Percentiles rank a stretch among this genome's conserved stretches.
Evolutionary conservation across 2,888 invertebrate genomes (phyloP).

Genomic region (Cryptocheilus praepositus): DNA sequence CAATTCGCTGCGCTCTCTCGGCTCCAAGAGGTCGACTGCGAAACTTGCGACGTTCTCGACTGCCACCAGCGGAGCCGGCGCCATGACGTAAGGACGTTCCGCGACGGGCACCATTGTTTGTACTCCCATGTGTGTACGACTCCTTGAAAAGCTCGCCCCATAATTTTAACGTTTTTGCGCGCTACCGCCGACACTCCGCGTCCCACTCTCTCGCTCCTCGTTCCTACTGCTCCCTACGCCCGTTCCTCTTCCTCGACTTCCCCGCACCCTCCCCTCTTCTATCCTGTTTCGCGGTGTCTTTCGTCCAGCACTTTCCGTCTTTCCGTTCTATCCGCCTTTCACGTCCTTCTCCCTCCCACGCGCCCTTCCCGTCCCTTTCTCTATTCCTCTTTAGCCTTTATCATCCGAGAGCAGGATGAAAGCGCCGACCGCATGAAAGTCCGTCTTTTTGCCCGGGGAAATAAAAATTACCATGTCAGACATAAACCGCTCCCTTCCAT

Average conservation of each 20-base stretch:
- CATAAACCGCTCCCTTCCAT: constrained; percentile 47
- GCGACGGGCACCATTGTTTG: constrained; percentile 46
- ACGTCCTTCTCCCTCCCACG: constrained; percentile 1
- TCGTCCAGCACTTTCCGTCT: constrained; percentile 33
- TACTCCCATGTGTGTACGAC: constrained; percentile 49
- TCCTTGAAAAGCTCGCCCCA: constrained; percentile 53
- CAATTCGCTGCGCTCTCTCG: no score
- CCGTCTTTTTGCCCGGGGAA: constrained; percentile 58
- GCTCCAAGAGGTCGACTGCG: no score
- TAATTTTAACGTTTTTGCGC: constrained; percentile 56
- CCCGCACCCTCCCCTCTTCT: background rate
- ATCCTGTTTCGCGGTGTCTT: constrained; percentile 3
- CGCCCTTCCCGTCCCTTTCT: constrained; percentile 18
- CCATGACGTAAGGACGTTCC: constrained; percentile 44
- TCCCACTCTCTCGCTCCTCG: constrained; percentile 16
- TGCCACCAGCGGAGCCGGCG: background rate
- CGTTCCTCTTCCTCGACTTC: constrained; percentile 13
- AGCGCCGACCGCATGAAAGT: constrained; percentile 59
- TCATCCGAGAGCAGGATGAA: constrained; percentile 57
- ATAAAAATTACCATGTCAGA: constrained; percentile 63
- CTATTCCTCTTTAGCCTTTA: constrained; percentile 48
- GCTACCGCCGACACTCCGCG: constrained; percentile 7
- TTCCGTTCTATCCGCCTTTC: background rate
- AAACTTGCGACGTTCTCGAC: no score
- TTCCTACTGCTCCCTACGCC: background rate